A percentile compares a stretch with the other conserved stretches of the same genome.
Evolutionary conservation across 2,888 invertebrate species (phyloP).

Genomic region (Incurvaria masculella): DNA sequence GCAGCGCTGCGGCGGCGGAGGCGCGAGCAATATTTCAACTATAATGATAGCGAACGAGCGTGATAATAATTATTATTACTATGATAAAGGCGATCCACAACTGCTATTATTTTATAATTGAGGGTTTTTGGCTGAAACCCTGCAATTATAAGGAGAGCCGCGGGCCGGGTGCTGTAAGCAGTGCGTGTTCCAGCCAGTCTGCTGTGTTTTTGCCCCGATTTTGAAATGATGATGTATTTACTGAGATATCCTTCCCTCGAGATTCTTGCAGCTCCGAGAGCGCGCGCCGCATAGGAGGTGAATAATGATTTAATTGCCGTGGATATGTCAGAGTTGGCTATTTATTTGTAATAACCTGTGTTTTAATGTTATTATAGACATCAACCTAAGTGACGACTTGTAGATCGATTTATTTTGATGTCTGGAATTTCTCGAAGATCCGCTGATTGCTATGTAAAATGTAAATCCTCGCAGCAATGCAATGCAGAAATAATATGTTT

Average conservation of each 20-base stretch:
- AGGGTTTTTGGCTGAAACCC: conserved; percentile 55
- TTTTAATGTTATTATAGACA: not conserved
- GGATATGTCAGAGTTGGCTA: not conserved
- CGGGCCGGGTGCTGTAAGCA: conserved; percentile 31
- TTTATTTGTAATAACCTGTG: not conserved
- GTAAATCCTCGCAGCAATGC: too few relatives aligned
- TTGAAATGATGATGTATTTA: conserved; percentile 46
- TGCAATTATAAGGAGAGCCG: conserved; percentile 54
- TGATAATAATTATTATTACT: conserved; percentile 59
- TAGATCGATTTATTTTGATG: too few relatives aligned
- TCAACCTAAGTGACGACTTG: too few relatives aligned
- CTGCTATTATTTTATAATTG: conserved; percentile 58
- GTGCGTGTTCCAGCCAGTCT: conserved; percentile 46
- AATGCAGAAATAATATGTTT: too few relatives aligned
- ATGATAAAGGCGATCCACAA: conserved; percentile 40
- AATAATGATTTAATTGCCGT: not conserved
- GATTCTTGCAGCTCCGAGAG: not conserved
- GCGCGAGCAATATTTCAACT: conserved; percentile 48
- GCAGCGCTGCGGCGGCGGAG: conserved; percentile 19
- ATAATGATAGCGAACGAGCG: conserved; percentile 50
- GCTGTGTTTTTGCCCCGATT: conserved; percentile 40
- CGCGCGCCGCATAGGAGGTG: not conserved
- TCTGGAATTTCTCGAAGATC: too few relatives aligned
- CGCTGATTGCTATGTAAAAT: too few relatives aligned
- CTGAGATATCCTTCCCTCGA: conserved; percentile 26